These are phyloP conservation scores for Muraenolepis orangiensis DNA, from an alignment of 2,797 vertebrate genomes.

Conservation along the genomic window DNA sequence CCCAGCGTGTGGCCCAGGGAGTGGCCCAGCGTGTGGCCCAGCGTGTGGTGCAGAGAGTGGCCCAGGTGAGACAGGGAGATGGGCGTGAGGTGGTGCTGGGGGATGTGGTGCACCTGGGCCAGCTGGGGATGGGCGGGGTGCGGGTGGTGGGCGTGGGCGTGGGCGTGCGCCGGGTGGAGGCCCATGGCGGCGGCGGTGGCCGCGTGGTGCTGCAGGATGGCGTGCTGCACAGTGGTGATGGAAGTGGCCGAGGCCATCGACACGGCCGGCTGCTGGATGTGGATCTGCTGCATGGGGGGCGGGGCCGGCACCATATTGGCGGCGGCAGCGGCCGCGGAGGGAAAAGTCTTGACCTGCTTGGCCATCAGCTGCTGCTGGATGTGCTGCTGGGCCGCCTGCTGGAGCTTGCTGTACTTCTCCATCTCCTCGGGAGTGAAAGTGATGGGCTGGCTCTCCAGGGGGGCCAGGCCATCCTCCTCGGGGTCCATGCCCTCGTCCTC, in stretches of 20 bases:
- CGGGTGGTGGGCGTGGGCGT: slow-evolving; percentile 73
- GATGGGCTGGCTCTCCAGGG: slow-evolving; percentile 95
- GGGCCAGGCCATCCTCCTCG: slow-evolving; percentile 85
- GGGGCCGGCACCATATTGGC: slow-evolving; percentile 73
- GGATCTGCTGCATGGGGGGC: slow-evolving; percentile 86
- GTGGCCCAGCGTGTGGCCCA: slow-evolving; percentile 82
- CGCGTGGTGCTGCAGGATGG: slow-evolving; percentile 94
- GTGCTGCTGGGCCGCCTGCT: slow-evolving; percentile 97
- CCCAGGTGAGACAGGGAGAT: slow-evolving; percentile 89
- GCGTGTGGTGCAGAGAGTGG: slow-evolving; percentile 84
- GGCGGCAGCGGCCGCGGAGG: slow-evolving; percentile 76
- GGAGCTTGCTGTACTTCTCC: slow-evolving; percentile 98
- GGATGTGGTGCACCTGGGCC: slow-evolving; percentile 96
- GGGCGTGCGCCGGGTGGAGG: slow-evolving; percentile 76
- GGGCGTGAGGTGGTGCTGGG: slow-evolving; percentile 90
- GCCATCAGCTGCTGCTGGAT: slow-evolving; percentile 97
- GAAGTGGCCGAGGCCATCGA: slow-evolving; percentile 85
- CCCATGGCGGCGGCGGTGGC: slow-evolving; percentile 87
- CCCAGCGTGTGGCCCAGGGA: slow-evolving; percentile 88
- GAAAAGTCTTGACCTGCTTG: slow-evolving; percentile 95
- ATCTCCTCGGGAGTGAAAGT: slow-evolving; percentile 98
- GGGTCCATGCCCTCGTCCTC: slow-evolving; percentile 80
- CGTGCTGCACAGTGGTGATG: slow-evolving; percentile 92
- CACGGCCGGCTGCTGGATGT: slow-evolving; percentile 91
- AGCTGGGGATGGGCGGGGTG: slow-evolving; percentile 89